Conservation (phyloP, 2,797 vertebrate species). For the Ibycter americanus region DNA sequence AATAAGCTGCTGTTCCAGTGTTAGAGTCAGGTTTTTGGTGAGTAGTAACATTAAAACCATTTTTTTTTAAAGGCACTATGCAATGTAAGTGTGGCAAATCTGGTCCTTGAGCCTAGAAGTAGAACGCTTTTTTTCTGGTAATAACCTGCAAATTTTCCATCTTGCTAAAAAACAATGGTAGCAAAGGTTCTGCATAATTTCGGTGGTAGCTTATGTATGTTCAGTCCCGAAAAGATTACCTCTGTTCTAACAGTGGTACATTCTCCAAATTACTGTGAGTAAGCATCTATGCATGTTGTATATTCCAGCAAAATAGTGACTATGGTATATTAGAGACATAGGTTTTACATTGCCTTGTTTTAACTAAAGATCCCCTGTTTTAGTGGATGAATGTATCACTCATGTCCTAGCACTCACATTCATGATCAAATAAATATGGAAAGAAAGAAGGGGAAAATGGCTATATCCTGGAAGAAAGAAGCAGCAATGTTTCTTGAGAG, state of each 20-base stretch:
- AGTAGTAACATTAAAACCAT: neutral
- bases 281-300: neutral
- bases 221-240: neutral
- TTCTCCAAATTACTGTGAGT: neutral
- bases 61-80: neutral
- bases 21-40: neutral
- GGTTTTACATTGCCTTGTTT: neutral
- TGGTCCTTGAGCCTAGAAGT: neutral
- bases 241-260: neutral
- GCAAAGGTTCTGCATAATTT: neutral
- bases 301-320: neutral
- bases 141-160: neutral
- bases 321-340: neutral
- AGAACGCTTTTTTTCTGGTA: neutral
- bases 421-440: neutral
- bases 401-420: neutral
- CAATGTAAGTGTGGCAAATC: neutral
- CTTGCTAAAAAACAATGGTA: neutral
- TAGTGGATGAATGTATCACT: accelerated
- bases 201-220: neutral
- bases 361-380: neutral
- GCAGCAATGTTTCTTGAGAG: neutral
- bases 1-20: neutral
- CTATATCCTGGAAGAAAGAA: neutral
- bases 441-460: neutral